These are phyloP conservation scores for Sinopyrophorus schimmeli DNA, from an alignment of 2,888 invertebrate species.

Conservation along the genomic window DNA sequence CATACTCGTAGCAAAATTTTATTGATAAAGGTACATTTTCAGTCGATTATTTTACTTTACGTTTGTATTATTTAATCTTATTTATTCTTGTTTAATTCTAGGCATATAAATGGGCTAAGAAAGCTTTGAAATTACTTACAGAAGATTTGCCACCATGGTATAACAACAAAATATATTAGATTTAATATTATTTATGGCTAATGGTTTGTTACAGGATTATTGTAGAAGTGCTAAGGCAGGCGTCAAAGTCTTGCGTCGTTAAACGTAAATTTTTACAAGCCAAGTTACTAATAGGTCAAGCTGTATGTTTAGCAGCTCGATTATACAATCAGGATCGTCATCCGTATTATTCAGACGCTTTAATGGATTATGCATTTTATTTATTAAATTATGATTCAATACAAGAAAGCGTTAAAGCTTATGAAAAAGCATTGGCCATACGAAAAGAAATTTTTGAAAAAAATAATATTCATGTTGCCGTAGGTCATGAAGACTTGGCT, in stretches of 20 bases:
- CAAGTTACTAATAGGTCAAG: constrained; percentile 80
- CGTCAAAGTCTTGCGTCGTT: constrained; percentile 87
- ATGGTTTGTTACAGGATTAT: constrained; percentile 60
- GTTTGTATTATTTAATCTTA: constrained; percentile 4
- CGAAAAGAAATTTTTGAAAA: constrained; percentile 79
- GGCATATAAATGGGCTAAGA: constrained; percentile 75
- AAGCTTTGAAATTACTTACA: constrained; percentile 71
- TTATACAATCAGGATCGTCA: constrained; percentile 66
- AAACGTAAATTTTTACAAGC: constrained; percentile 84
- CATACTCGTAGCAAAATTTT: too few relatives aligned
- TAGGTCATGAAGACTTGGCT: constrained; percentile 89
- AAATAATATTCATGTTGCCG: constrained; percentile 84
- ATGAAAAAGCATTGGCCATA: constrained; percentile 74
- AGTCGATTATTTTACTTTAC: neutral
- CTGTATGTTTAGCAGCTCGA: constrained; percentile 70
- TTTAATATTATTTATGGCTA: too few relatives aligned
- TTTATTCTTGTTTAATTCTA: constrained; percentile 34
- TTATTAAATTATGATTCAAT: constrained; percentile 87
- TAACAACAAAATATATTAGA: constrained; percentile 4
- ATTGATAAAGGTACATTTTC: neutral
- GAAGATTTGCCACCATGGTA: constrained; percentile 66
- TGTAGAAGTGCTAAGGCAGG: constrained; percentile 82
- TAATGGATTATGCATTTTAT: constrained; percentile 90
- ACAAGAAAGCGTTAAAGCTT: constrained; percentile 80
- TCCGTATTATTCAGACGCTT: constrained; percentile 81